Conservation (phyloP, 2,113 vertebrate species). For the Panthera leo region DNA sequence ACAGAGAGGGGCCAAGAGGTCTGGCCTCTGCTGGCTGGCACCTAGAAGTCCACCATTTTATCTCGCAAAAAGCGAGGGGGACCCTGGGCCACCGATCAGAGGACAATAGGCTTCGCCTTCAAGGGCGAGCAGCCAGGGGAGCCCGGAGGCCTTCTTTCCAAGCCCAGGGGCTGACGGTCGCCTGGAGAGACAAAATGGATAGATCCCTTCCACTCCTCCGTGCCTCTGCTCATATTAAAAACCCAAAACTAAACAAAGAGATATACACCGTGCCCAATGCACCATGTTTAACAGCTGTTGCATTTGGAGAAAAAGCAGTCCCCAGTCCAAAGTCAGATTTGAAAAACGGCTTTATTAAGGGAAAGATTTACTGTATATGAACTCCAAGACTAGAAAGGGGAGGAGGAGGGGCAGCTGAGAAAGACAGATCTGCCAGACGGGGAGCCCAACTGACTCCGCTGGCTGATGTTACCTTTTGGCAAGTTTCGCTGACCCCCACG, state of each 20-base stretch:
- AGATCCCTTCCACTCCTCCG: slow-evolving; percentile 10
- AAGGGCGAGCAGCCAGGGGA: neutral
- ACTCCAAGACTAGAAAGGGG: slow-evolving; percentile 37
- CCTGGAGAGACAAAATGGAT: neutral
- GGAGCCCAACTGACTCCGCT: slow-evolving; percentile 14
- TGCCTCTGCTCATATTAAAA: slow-evolving; percentile 55
- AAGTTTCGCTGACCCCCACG: neutral
- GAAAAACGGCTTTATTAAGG: slow-evolving; percentile 76
- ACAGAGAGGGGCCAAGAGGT: slow-evolving; percentile 57
- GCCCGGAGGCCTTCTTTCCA: slow-evolving; percentile 12
- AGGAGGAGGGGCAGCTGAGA: slow-evolving; percentile 54
- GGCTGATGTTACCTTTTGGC: slow-evolving; percentile 51
- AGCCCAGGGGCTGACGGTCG: neutral
- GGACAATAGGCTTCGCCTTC: slow-evolving; percentile 37
- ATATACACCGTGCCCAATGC: slow-evolving; percentile 52
- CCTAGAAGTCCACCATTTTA: slow-evolving; percentile 47
- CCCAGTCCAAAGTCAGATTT: slow-evolving; percentile 74
- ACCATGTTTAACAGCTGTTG: slow-evolving; percentile 74
- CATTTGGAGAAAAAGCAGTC: slow-evolving; percentile 69
- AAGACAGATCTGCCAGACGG: slow-evolving; percentile 48
- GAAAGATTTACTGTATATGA: slow-evolving; percentile 62
- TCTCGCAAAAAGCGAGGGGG: neutral
- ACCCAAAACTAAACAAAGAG: slow-evolving; percentile 73
- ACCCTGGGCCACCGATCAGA: slow-evolving; percentile 25
- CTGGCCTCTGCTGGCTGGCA: slow-evolving; percentile 54